phyloP scores from a whole-genome alignment of 1,140 invertebrate species.

The Carposina sasakii region DNA sequence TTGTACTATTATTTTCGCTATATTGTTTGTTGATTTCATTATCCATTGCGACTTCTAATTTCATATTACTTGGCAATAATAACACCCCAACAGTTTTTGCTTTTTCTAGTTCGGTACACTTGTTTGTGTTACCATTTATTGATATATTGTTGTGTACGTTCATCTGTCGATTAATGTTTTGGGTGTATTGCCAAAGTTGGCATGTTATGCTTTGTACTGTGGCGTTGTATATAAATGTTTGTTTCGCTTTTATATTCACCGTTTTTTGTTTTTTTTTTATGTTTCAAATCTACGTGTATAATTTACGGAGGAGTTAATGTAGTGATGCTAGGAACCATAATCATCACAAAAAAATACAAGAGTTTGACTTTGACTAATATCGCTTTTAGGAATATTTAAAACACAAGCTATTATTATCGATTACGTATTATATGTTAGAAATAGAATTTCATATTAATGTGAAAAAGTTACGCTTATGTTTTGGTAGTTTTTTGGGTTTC shows the following conservation, averaged over 20 bases:
- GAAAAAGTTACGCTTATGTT: no score
- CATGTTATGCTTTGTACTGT: conserved; percentile 67
- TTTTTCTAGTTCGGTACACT: no score
- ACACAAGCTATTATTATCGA: conserved; percentile 32
- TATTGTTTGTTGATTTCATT: conserved; percentile 51
- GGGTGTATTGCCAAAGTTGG: conserved; percentile 54
- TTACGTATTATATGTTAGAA: conserved; percentile 44
- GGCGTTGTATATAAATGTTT: conserved; percentile 53
- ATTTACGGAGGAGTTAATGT: conserved; percentile 35
- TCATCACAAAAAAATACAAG: conserved; percentile 54
- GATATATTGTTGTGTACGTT: no score
- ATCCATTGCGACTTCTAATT: no score
- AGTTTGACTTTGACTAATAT: conserved; percentile 70
- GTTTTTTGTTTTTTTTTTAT: conserved; percentile 41
- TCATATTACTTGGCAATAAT: no score
- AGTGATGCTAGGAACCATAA: conserved; percentile 45
- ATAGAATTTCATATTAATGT: conserved; percentile 33
- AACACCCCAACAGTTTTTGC: no score
- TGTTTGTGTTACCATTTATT: no score
- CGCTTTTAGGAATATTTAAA: conserved; percentile 32
- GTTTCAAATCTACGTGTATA: conserved; percentile 45
- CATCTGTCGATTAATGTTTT: no score
- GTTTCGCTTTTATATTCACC: conserved; percentile 48
- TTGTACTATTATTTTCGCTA: no score
- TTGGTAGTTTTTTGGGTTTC: no score